These are phyloP conservation scores for Sandelia bainsii DNA, from an alignment of 2,797 vertebrate genomes.

Conservation along the genomic window DNA sequence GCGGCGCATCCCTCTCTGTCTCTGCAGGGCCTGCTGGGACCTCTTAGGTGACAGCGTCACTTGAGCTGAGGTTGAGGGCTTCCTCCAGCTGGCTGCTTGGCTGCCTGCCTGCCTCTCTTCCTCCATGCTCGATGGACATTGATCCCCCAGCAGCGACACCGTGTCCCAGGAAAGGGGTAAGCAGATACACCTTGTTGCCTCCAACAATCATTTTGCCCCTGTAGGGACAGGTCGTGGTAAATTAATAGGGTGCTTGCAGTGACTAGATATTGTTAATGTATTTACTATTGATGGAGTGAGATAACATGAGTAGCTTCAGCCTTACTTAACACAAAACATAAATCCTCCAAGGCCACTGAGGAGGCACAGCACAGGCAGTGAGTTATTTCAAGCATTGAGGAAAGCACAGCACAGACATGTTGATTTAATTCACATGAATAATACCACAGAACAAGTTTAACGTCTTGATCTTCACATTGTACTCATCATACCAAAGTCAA, in stretches of 20 bases:
- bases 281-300: slow-evolving; percentile 89
- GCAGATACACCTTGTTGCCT: slow-evolving; percentile 88
- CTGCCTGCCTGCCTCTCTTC: slow-evolving; percentile 76
- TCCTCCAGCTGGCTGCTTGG: slow-evolving; percentile 75
- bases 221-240: slow-evolving; percentile 88
- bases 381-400: slow-evolving; percentile 60
- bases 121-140: slow-evolving; percentile 85
- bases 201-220: slow-evolving; percentile 88
- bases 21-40: slow-evolving; percentile 74
- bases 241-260: slow-evolving; percentile 91
- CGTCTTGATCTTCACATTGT: slow-evolving; percentile 21
- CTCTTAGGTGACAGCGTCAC: slow-evolving; percentile 81
- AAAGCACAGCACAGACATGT: slow-evolving; percentile 4
- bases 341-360: slow-evolving; percentile 84
- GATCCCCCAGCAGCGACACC: slow-evolving; percentile 88
- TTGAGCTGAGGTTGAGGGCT: slow-evolving; percentile 76
- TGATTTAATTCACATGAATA: slow-evolving; percentile 21
- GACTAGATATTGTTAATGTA: slow-evolving; percentile 92
- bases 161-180: slow-evolving; percentile 87
- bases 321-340: slow-evolving; percentile 93
- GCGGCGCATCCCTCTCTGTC: slow-evolving; percentile 73
- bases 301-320: slow-evolving; percentile 91
- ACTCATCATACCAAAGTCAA: background rate
- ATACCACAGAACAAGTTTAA: slow-evolving; percentile 1
- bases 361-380: slow-evolving; percentile 39